phyloP scores from a whole-genome alignment of 2,888 invertebrate genomes.

The Rotaria magnacalcarata region DNA sequence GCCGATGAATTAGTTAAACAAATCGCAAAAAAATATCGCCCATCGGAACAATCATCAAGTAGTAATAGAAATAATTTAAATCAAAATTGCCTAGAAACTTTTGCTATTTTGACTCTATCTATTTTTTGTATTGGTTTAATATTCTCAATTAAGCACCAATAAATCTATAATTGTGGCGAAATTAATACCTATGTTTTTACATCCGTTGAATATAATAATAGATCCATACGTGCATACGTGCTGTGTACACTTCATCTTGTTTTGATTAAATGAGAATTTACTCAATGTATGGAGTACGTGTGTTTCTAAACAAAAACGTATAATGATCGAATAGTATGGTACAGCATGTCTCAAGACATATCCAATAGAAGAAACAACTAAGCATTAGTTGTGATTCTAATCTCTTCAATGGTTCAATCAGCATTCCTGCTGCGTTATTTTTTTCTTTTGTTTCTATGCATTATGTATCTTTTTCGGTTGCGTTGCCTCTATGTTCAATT shows the following conservation, averaged over 20 bases:
- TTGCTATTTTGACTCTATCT: not conserved
- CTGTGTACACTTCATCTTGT: not conserved
- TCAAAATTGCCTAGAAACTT: not conserved
- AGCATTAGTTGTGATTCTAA: not conserved
- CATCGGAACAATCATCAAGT: not conserved
- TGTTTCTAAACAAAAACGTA: not conserved
- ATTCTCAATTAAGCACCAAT: not conserved
- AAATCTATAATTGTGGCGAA: not conserved
- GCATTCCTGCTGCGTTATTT: not conserved
- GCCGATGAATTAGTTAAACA: not conserved
- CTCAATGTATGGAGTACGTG: not conserved
- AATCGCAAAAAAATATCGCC: not conserved
- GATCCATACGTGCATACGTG: not conserved
- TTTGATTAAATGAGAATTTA: constrained; percentile 2
- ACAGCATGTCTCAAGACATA: not conserved
- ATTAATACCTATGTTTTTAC: not conserved
- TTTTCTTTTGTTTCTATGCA: not conserved
- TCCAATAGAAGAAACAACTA: not conserved
- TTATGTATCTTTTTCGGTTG: not conserved
- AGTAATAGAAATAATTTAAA: not conserved
- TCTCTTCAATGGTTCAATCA: not conserved
- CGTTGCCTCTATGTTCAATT: not conserved
- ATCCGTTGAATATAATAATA: not conserved
- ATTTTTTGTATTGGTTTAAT: constrained; percentile 5
- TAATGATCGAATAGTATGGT: not conserved